Conservation (phyloP, 2,113 vertebrate species). For the Scophthalmus maximus region DNA sequence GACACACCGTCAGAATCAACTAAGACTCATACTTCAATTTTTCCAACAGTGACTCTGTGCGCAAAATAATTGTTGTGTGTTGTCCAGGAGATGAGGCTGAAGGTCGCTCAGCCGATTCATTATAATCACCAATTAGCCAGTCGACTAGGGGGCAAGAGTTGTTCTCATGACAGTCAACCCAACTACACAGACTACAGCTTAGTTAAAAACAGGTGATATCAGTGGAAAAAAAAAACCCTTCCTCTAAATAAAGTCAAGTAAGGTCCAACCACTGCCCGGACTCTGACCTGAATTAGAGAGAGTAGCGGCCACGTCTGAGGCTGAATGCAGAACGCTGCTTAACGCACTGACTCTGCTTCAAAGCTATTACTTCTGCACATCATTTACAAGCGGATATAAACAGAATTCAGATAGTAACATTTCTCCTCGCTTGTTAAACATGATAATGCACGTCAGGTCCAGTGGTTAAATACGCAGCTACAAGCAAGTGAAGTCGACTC, state of each 20-base stretch:
- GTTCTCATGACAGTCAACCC: slow-evolving; percentile 28
- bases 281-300: slow-evolving; percentile 5
- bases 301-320: background rate
- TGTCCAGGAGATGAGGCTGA: slow-evolving; percentile 22
- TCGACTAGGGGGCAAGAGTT: slow-evolving; percentile 45
- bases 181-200: slow-evolving; percentile 55
- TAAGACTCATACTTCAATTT: too few species aligned
- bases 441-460: background rate
- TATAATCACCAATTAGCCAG: slow-evolving; percentile 75
- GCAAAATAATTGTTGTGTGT: slow-evolving; percentile 11
- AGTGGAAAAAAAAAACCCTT: slow-evolving; percentile 17
- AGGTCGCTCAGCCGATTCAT: slow-evolving; percentile 61
- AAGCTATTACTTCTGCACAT: background rate
- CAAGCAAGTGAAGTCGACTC: slow-evolving; percentile 18
- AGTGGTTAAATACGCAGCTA: slow-evolving; percentile 6
- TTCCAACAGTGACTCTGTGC: background rate
- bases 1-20: too few species aligned
- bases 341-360: too few species aligned
- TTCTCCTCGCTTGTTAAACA: too few species aligned
- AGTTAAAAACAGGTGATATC: too few species aligned
- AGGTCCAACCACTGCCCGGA: slow-evolving; percentile 4
- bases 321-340: too few species aligned
- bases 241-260: slow-evolving; percentile 30
- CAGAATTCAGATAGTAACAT: too few species aligned
- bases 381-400: slow-evolving; percentile 1